These are phyloP conservation scores for Peromyscus californicus DNA, from an alignment of 2,113 vertebrate species.

Conservation along the genomic window DNA sequence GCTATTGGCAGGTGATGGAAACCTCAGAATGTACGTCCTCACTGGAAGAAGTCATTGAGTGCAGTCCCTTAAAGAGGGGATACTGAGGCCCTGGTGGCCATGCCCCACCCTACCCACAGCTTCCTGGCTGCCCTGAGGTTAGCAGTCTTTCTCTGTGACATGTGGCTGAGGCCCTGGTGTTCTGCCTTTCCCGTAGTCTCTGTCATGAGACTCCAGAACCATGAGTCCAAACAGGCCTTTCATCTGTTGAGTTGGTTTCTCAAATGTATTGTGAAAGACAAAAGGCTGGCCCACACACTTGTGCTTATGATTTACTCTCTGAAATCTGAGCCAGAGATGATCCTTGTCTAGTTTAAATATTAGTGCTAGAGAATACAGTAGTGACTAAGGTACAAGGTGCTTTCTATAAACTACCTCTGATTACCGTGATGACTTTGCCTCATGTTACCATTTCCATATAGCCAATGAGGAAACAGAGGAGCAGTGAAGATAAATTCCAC, in stretches of 20 bases:
- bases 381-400: background rate
- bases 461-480: background rate
- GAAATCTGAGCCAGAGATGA: background rate
- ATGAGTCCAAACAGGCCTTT: background rate
- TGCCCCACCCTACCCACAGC: background rate
- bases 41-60: background rate
- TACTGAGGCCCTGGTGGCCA: background rate
- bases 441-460: background rate
- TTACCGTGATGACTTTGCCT: background rate
- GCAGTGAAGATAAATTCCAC: background rate
- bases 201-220: background rate
- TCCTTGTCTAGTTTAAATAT: background rate
- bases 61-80: background rate
- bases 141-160: background rate
- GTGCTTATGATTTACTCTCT: constrained; percentile 3
- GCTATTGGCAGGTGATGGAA: too few species aligned
- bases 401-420: background rate
- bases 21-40: background rate
- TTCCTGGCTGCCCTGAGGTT: background rate
- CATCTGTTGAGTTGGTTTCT: background rate
- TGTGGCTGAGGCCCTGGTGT: background rate
- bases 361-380: background rate
- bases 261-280: background rate
- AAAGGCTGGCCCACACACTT: background rate
- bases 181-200: background rate